Percentiles rank a stretch among this genome's conserved stretches.
Conservation (phyloP, 2,888 invertebrate genomes). For the Polylopha cassiicola region DNA sequence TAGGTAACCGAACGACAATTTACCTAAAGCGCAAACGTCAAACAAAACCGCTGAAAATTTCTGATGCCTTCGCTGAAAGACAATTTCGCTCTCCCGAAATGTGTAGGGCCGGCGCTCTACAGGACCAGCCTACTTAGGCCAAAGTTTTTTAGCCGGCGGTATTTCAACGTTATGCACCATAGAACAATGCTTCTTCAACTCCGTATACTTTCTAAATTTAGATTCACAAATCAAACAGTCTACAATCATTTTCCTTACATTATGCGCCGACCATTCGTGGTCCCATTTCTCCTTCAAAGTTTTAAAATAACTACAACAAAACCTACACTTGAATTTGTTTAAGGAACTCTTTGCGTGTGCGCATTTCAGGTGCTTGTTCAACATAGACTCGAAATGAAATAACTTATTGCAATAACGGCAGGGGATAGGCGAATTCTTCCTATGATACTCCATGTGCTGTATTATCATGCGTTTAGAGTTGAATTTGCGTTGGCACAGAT, state of each 20-base stretch:
- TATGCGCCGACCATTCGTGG: conserved; percentile 65
- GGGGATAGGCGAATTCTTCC: conserved; percentile 45
- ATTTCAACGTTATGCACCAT: conserved; percentile 45
- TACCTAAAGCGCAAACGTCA: too few species aligned
- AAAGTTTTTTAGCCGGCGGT: conserved; percentile 48
- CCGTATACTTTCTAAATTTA: conserved; percentile 63
- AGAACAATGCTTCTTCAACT: conserved; percentile 55
- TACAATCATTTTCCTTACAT: conserved; percentile 59
- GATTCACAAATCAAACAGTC: conserved; percentile 59
- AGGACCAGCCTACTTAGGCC: conserved; percentile 32
- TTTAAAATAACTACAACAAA: conserved; percentile 49
- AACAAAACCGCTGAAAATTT: too few species aligned
- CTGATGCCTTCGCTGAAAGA: too few species aligned
- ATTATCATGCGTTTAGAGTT: conserved; percentile 68
- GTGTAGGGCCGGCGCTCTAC: too few species aligned
- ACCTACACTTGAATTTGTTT: conserved; percentile 49
- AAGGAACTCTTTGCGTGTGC: conserved; percentile 43
- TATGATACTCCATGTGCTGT: conserved; percentile 67
- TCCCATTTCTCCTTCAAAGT: conserved; percentile 68
- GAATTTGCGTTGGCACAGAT: conserved; percentile 65
- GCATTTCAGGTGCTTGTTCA: conserved; percentile 61
- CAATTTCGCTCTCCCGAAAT: too few species aligned
- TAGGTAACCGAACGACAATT: too few species aligned
- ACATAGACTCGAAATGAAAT: conserved; percentile 63
- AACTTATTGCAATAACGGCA: conserved; percentile 52